These are phyloP conservation scores for Rhyacophila evoluta DNA, from an alignment of 2,888 invertebrate genomes.

Conservation along the genomic window DNA sequence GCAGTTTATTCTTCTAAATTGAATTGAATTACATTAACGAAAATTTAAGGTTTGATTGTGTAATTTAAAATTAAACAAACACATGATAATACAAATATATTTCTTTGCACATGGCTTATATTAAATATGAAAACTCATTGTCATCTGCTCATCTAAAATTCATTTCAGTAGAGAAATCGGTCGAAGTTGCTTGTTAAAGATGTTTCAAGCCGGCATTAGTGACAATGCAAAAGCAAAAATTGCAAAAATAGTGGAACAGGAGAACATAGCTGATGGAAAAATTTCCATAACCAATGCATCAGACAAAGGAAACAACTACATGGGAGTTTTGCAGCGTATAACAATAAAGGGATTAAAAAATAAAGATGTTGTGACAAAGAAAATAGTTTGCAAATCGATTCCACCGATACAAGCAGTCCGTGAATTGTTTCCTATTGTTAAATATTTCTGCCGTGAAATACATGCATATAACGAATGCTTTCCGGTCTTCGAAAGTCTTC, in stretches of 20 bases:
- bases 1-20: no score
- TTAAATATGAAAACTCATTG: no score
- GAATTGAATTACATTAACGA: no score
- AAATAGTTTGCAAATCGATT: constrained; percentile 35
- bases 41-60: no score
- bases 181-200: no score
- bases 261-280: constrained; percentile 6
- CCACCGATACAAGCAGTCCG: not conserved
- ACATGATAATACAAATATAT: no score
- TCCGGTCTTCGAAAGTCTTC: not conserved
- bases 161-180: no score
- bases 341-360: constrained; percentile 29
- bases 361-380: not conserved
- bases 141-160: no score
- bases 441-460: constrained; percentile 25
- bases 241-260: not conserved
- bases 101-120: no score
- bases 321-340: constrained; percentile 32
- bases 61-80: no score
- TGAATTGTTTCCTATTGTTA: not conserved
- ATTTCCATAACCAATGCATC: not conserved
- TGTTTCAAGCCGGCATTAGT: not conserved
- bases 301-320: constrained; percentile 37
- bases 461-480: constrained; percentile 33
- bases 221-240: not conserved